Evolutionary conservation across 2,797 vertebrate species (phyloP).

Genomic region (Discoglossus pictus): DNA sequence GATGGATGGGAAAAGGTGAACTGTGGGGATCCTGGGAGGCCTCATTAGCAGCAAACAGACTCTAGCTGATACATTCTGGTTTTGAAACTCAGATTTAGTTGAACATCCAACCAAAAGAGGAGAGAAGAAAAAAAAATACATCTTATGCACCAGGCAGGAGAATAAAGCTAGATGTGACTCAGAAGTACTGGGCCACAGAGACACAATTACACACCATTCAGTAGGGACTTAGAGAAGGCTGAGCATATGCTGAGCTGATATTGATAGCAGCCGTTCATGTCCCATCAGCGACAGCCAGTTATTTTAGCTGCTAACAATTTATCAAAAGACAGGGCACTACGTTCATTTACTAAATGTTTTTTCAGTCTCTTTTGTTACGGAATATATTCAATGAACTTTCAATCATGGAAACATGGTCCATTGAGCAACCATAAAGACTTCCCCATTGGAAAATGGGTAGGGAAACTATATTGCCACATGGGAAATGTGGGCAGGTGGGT

Average conservation of each 20-base stretch:
- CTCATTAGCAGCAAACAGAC: conserved; percentile 77
- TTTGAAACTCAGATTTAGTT: conserved; percentile 59
- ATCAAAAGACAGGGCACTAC: no score
- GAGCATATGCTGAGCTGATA: conserved; percentile 15
- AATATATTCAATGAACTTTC: no score
- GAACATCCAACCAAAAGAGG: conserved; percentile 49
- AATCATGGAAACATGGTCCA: no score
- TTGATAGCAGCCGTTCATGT: conserved; percentile 35
- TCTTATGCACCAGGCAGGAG: conserved; percentile 7
- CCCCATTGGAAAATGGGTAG: no score
- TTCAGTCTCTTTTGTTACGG: no score
- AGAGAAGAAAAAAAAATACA: conserved; percentile 12
- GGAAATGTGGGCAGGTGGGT: no score
- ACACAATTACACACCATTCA: not conserved
- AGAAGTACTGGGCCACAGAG: conserved; percentile 14
- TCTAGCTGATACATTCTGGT: conserved; percentile 61
- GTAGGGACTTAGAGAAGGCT: not conserved
- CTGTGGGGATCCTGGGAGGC: conserved; percentile 72
- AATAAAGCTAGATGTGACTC: not conserved
- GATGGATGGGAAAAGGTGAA: conserved; percentile 54
- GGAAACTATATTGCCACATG: no score
- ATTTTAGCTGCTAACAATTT: conserved; percentile 14
- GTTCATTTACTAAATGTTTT: no score
- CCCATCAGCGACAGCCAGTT: conserved; percentile 10
- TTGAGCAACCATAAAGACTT: no score